Percentiles rank a stretch among this genome's conserved stretches.
phyloP scores from a whole-genome alignment of 2,888 invertebrate species.

The Dasypolia templi region DNA sequence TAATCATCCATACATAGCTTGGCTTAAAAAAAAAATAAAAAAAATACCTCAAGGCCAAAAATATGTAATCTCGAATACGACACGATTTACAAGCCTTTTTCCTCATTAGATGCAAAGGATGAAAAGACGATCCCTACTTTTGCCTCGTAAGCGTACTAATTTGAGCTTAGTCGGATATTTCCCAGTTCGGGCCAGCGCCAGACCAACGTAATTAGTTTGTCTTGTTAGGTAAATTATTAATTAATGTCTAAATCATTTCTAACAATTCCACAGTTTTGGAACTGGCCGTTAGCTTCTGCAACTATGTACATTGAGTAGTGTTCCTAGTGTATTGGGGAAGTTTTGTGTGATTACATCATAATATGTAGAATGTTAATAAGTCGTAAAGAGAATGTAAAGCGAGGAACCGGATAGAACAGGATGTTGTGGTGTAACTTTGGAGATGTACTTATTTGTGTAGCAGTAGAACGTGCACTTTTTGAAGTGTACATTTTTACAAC shows the following conservation, averaged over 20 bases:
- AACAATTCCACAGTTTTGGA: slow-evolving; percentile 44
- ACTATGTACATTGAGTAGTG: slow-evolving; percentile 43
- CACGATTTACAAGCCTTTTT: slow-evolving; percentile 10
- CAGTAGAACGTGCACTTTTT: too few relatives aligned
- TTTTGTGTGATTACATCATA: slow-evolving; percentile 24
- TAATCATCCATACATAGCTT: too few relatives aligned
- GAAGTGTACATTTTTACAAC: too few relatives aligned
- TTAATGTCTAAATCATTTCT: slow-evolving; percentile 60
- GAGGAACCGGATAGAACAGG: not conserved
- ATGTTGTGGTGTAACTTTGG: not conserved
- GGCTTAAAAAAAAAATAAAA: too few relatives aligned
- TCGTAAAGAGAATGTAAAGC: not conserved
- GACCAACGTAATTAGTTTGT: slow-evolving; percentile 64
- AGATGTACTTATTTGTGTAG: not conserved
- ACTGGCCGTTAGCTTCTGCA: slow-evolving; percentile 25
- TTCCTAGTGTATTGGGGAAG: slow-evolving; percentile 8
- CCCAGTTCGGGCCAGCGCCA: slow-evolving; percentile 48
- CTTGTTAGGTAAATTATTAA: slow-evolving; percentile 67
- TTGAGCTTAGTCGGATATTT: slow-evolving; percentile 61
- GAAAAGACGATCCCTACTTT: slow-evolving; percentile 29
- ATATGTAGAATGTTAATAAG: slow-evolving; percentile 12
- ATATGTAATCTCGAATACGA: not conserved
- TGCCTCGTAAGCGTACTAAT: slow-evolving; percentile 49
- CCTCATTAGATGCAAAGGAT: slow-evolving; percentile 20
- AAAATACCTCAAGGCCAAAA: not conserved